Percentiles rank a stretch among this genome's conserved stretches.
Evolutionary conservation across 2,113 vertebrate species (phyloP).

Genomic region (Notechis scutatus): DNA sequence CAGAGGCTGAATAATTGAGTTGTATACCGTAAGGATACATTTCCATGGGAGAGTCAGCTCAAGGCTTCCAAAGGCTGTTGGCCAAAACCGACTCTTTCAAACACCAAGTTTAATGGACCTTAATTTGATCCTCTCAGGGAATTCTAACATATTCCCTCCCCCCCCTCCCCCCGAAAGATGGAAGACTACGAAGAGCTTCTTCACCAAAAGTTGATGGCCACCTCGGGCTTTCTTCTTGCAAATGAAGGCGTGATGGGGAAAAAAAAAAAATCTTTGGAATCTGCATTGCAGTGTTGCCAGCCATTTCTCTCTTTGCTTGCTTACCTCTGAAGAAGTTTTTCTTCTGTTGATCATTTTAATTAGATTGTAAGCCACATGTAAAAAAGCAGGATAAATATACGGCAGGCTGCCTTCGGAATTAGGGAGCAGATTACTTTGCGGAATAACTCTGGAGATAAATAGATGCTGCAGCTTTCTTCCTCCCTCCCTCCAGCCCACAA

Average conservation of each 20-base stretch:
- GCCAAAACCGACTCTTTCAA: not conserved
- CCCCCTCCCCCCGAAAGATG: not conserved
- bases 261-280: not conserved
- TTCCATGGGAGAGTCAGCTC: not conserved
- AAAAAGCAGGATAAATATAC: conserved; percentile 35
- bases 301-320: not conserved
- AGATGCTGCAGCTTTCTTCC: conserved; percentile 18
- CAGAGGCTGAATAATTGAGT: not conserved
- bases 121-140: not conserved
- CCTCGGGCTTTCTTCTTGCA: not conserved
- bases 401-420: conserved; percentile 38
- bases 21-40: not conserved
- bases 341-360: conserved; percentile 48
- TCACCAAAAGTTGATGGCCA: not conserved
- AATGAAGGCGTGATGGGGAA: not conserved
- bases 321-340: conserved; percentile 27
- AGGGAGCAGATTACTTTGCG: conserved; percentile 26
- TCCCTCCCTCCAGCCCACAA: conserved; percentile 13
- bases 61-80: not conserved
- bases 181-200: not conserved
- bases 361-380: conserved; percentile 30
- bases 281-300: not conserved
- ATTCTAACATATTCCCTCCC: too few species aligned
- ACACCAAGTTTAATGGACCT: not conserved
- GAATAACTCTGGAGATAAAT: conserved; percentile 40